A percentile compares a stretch with the other conserved stretches of the same genome.
These are phyloP conservation scores for Polyommatus icarus DNA, from an alignment of 2,888 invertebrate genomes.

Conservation along the genomic window DNA sequence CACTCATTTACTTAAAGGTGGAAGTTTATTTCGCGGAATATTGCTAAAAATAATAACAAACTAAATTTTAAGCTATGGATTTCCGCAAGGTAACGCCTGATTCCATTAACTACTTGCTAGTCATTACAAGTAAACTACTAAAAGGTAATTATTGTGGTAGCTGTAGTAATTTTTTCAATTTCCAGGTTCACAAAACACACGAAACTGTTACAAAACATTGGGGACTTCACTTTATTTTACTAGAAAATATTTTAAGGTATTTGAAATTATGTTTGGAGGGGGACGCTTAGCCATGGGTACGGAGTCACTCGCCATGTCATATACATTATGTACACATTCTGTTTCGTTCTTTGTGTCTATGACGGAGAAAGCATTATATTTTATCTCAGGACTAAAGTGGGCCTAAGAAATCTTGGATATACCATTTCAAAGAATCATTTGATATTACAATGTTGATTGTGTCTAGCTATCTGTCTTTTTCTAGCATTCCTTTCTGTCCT, in stretches of 20 bases:
- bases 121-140: too few relatives aligned
- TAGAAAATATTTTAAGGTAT: slow-evolving; percentile 14
- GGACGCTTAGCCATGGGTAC: slow-evolving; percentile 12
- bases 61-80: too few relatives aligned
- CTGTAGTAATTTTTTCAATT: slow-evolving; percentile 2
- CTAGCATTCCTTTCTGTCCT: slow-evolving; percentile 9
- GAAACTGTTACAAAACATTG: slow-evolving; percentile 30
- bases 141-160: background rate
- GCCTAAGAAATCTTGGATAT: background rate
- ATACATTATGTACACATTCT: background rate
- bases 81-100: too few relatives aligned
- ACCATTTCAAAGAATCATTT: slow-evolving; percentile 4
- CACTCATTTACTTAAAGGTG: too few relatives aligned
- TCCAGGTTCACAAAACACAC: slow-evolving; percentile 22
- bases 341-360: too few relatives aligned
- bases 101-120: too few relatives aligned
- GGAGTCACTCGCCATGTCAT: background rate
- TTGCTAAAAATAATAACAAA: too few relatives aligned
- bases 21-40: too few relatives aligned
- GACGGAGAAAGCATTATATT: too few relatives aligned
- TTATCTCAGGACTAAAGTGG: background rate
- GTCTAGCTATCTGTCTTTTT: background rate
- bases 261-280: background rate
- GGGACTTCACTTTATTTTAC: slow-evolving; percentile 20
- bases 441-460: background rate